Evolutionary conservation across 2,797 vertebrate genomes (phyloP).

Genomic region (Pangasius djambal): DNA sequence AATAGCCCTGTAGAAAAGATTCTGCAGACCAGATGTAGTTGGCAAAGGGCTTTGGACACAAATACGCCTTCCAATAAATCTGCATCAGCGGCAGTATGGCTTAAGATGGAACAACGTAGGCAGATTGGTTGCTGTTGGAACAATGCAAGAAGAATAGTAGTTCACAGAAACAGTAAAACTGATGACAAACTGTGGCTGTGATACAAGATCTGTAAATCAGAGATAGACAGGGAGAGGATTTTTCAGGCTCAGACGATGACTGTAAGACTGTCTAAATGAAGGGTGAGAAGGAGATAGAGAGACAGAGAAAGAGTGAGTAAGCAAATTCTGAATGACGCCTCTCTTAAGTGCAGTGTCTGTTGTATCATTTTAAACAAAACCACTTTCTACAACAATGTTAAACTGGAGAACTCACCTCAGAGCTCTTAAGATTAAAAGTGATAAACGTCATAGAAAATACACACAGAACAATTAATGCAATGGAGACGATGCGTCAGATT

Average conservation of each 20-base stretch:
- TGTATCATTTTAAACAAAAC: slow-evolving; percentile 3
- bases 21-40: slow-evolving; percentile 42
- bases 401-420: neutral
- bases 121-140: slow-evolving; percentile 24
- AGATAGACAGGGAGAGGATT: neutral
- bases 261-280: slow-evolving; percentile 10
- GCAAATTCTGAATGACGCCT: slow-evolving; percentile 23
- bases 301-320: slow-evolving; percentile 16
- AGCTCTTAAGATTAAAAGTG: neutral
- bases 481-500: neutral
- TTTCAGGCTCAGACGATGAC: slow-evolving; percentile 19
- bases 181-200: neutral
- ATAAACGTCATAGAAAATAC: slow-evolving; percentile 1
- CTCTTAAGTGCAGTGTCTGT: neutral
- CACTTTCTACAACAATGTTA: neutral
- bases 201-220: slow-evolving; percentile 34
- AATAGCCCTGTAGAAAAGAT: slow-evolving; percentile 24
- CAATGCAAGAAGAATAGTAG: slow-evolving; percentile 9
- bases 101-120: slow-evolving; percentile 13
- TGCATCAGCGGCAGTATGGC: slow-evolving; percentile 23
- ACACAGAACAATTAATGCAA: neutral
- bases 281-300: neutral
- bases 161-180: slow-evolving; percentile 24
- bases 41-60: slow-evolving; percentile 18
- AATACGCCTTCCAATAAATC: slow-evolving; percentile 20